phyloP scores from a whole-genome alignment of 2,797 vertebrate genomes.

The Mycteria americana region DNA sequence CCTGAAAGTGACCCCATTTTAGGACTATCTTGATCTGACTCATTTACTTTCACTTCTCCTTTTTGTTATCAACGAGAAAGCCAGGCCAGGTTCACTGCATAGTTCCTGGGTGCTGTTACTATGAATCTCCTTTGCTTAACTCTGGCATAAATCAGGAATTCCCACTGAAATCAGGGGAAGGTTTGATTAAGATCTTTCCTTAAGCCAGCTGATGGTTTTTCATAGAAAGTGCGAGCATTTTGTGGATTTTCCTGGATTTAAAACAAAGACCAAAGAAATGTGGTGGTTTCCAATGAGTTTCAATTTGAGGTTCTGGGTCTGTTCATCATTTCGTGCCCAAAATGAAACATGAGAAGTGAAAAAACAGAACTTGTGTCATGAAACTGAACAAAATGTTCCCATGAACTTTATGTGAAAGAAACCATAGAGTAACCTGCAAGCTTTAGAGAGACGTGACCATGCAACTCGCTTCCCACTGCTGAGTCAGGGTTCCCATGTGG shows the following conservation, averaged over 20 bases:
- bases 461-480: not conserved
- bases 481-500: not conserved
- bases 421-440: slow-evolving; percentile 29
- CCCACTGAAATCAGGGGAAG: not conserved
- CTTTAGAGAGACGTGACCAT: not conserved
- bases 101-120: not conserved
- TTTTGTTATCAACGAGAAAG: not conserved
- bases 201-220: slow-evolving; percentile 25
- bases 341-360: slow-evolving; percentile 42
- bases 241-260: slow-evolving; percentile 58
- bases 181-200: slow-evolving; percentile 45
- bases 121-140: not conserved
- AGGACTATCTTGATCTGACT: not conserved
- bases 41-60: not conserved
- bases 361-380: slow-evolving; percentile 22
- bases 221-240: slow-evolving; percentile 38
- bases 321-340: slow-evolving; percentile 52
- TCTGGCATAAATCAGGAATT: slow-evolving; percentile 10
- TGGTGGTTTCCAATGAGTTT: slow-evolving; percentile 40
- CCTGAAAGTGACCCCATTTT: not conserved
- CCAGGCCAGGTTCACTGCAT: not conserved
- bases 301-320: slow-evolving; percentile 50
- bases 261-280: slow-evolving; percentile 49
- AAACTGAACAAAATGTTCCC: slow-evolving; percentile 49
- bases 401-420: slow-evolving; percentile 14